Percentiles rank a stretch among this genome's conserved stretches.
phyloP scores from a whole-genome alignment of 2,888 invertebrate genomes.

The Neuroscelio doddi region DNA sequence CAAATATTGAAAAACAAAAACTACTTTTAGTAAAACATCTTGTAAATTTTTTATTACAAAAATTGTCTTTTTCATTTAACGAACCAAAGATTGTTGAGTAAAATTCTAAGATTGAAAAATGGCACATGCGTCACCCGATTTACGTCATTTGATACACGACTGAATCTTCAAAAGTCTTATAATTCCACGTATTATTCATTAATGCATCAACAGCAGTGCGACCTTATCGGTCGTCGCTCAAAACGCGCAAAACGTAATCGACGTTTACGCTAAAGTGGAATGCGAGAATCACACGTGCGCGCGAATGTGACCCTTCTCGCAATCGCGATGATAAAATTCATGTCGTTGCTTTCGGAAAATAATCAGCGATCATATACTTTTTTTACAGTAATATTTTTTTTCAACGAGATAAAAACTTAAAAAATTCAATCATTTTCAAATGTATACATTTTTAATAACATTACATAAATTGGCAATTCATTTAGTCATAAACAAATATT shows the following conservation, averaged over 20 bases:
- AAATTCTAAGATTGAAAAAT: too few species aligned
- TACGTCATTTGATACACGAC: conserved; percentile 11
- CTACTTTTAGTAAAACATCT: conserved; percentile 5
- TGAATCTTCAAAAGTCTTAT: conserved; percentile 23
- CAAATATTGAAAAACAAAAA: too few species aligned
- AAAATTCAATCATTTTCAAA: too few species aligned
- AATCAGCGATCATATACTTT: conserved; percentile 11
- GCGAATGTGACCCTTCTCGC: conserved; percentile 31
- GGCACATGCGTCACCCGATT: too few species aligned
- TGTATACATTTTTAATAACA: too few species aligned
- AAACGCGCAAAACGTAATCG: conserved; percentile 14
- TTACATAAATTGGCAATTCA: too few species aligned
- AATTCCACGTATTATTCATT: conserved; percentile 13
- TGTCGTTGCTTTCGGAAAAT: conserved; percentile 35
- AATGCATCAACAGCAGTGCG: conserved; percentile 8
- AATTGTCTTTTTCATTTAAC: background rate
- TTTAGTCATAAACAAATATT: too few species aligned
- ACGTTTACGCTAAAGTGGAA: conserved; percentile 25
- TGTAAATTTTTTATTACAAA: background rate
- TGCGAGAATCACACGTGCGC: conserved; percentile 23
- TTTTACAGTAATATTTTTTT: background rate
- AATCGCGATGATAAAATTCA: conserved; percentile 36
- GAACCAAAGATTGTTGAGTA: background rate
- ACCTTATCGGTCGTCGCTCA: background rate
- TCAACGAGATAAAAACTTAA: background rate